phyloP scores from a whole-genome alignment of 2,888 invertebrate genomes.

The Phyto melanocephala region DNA sequence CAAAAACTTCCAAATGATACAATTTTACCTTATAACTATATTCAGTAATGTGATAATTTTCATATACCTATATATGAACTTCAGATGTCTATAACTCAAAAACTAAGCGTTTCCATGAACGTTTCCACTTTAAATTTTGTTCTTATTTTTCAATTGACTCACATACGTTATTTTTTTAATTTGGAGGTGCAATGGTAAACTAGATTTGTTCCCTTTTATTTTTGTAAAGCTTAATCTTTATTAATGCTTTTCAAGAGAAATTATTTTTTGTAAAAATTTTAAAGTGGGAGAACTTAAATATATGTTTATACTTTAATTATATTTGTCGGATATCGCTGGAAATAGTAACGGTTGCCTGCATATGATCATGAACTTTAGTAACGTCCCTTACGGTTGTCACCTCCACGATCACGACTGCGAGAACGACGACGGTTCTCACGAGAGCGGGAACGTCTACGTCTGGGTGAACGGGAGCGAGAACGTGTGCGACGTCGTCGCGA shows the following conservation, averaged over 20 bases:
- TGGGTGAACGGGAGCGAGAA: constrained; percentile 77
- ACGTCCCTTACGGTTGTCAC: constrained; percentile 66
- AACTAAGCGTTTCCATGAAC: too few relatives aligned
- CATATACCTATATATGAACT: too few relatives aligned
- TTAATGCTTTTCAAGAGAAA: constrained; percentile 42
- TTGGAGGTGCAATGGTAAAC: too few relatives aligned
- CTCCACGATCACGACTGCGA: constrained; percentile 70
- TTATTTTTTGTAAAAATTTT: constrained; percentile 25
- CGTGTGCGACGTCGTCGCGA: constrained; percentile 83
- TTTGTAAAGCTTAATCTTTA: constrained; percentile 46
- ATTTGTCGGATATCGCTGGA: constrained; percentile 23
- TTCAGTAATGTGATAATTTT: too few relatives aligned
- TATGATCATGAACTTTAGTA: constrained; percentile 46
- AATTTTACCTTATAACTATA: too few relatives aligned
- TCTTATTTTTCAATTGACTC: too few relatives aligned
- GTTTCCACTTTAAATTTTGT: too few relatives aligned
- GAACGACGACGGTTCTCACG: constrained; percentile 78
- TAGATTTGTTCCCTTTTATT: too few relatives aligned
- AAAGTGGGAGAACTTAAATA: constrained; percentile 39
- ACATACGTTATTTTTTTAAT: too few relatives aligned
- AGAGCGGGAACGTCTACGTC: constrained; percentile 73
- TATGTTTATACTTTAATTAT: background rate
- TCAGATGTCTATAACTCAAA: too few relatives aligned
- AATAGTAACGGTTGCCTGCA: background rate
- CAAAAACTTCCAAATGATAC: too few relatives aligned